Evolutionary conservation across 1,140 invertebrate genomes (phyloP).

Genomic region (Drosophila mojavensis): DNA sequence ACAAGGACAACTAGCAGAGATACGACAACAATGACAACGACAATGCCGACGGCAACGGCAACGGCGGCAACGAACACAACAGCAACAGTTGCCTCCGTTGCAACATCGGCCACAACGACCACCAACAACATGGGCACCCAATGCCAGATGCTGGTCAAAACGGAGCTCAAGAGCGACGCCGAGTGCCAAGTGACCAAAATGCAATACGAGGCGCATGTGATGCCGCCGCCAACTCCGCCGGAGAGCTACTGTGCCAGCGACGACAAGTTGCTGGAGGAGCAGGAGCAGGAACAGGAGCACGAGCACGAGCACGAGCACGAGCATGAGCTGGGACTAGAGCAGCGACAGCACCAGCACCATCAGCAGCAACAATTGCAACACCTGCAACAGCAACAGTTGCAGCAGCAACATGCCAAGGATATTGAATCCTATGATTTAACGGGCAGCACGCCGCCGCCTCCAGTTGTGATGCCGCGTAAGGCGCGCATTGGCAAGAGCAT

Average conservation of each 20-base stretch:
- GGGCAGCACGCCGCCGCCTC: slow-evolving; percentile 47
- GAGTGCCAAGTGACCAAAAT: slow-evolving; percentile 62
- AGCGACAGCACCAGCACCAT: slow-evolving; percentile 15
- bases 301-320: slow-evolving; percentile 20
- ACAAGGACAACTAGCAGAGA: slow-evolving; percentile 11
- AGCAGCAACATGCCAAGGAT: slow-evolving; percentile 29
- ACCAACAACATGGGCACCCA: slow-evolving; percentile 71
- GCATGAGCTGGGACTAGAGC: slow-evolving; percentile 10
- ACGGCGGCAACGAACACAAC: slow-evolving; percentile 68
- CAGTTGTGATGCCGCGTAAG: slow-evolving; percentile 79
- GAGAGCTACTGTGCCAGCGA: slow-evolving; percentile 78
- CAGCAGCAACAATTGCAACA: slow-evolving; percentile 35
- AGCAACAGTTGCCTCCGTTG: slow-evolving; percentile 37
- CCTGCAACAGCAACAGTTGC: slow-evolving; percentile 24
- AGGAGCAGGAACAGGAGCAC: slow-evolving; percentile 51
- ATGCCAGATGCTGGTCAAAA: slow-evolving; percentile 67
- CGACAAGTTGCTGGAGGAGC: slow-evolving; percentile 60
- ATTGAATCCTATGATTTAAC: slow-evolving; percentile 77
- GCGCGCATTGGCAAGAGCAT: slow-evolving; percentile 89
- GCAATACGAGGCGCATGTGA: slow-evolving; percentile 79
- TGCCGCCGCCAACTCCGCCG: slow-evolving; percentile 77
- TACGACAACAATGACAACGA: slow-evolving; percentile 13
- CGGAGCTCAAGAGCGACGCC: slow-evolving; percentile 57
- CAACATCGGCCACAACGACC: slow-evolving; percentile 43
- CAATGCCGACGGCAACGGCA: slow-evolving; percentile 48